Evolutionary conservation across 2,888 invertebrate species (phyloP), one percentile per base, ranked within the genome.

Genomic region (Kryphioiulus occultus): DNA sequence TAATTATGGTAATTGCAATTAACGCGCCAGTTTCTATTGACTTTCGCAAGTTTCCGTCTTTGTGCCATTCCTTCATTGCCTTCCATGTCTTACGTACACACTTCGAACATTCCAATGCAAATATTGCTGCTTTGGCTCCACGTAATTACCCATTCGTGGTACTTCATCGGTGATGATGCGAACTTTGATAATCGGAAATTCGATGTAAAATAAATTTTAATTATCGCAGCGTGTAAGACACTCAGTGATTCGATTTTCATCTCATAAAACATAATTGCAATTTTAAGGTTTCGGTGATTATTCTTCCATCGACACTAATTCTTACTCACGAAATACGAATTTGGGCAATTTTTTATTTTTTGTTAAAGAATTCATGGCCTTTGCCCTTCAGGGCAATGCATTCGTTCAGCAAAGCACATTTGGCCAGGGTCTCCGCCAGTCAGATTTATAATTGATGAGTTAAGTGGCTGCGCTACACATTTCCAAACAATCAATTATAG

Each of bases 381-480:
- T 59, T 19, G 53, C 7, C 53, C n/a, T n/a, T n/a, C 53, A 59
- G 19, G 53, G 68, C 68, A 26, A n/a, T 0, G 84, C 35, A 84
- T 84, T 42, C 39, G 17, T n/a, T 84, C 17, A 19, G 12, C 84
- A 84, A 35, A 7, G n/a, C 22, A 22, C 84, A 84, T 42, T 84
- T 84, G 47, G 86, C 86, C 47, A 86, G 47, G 47, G 86, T 86
- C 86, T 86, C 47, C 32, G 22, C 47, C 35, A 85, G 85, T 85
- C 47, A 44, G 86, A 86, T 86, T 44, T 86, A 86, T 86, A 86
- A 86, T 86, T 86, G 85, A 85, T 85, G 85, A 85, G 85, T 85
- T 85, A 85, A 85, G 85, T 85, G 85, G 85, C 85, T 85, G 44
- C 85, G 44, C 53, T 44, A 42, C 32, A 15, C 47, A 53, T 42